Evolutionary conservation across 2,797 vertebrate species (phyloP).

Genomic region (Notamacropus eugenii): DNA sequence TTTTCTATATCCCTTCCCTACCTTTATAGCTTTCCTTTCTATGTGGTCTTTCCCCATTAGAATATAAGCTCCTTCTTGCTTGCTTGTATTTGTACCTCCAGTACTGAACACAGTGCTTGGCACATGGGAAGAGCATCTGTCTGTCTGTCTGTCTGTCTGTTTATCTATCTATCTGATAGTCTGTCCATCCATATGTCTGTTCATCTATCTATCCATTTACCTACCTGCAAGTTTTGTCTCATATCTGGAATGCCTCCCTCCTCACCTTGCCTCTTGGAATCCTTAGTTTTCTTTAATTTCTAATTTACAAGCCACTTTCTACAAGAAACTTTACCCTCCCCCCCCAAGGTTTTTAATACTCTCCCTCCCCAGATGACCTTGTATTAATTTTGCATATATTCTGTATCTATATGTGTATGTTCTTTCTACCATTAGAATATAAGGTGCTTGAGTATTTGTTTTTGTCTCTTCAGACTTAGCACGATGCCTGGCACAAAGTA

Average conservation of each 20-base stretch:
- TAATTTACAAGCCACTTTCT: not conserved
- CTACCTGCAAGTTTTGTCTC: not conserved
- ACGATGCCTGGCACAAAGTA: not conserved
- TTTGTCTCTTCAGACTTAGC: not conserved
- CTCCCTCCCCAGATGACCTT: not conserved
- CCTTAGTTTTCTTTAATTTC: not conserved
- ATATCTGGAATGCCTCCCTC: not conserved
- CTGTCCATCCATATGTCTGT: not conserved
- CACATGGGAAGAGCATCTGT: not conserved
- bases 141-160: not conserved
- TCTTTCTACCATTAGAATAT: not conserved
- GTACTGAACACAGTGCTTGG: not conserved
- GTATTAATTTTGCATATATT: not conserved
- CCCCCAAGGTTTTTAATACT: not conserved
- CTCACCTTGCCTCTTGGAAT: not conserved
- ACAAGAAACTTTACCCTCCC: not conserved
- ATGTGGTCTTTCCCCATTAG: not conserved
- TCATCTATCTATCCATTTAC: not conserved
- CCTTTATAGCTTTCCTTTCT: not conserved
- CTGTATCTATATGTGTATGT: not conserved
- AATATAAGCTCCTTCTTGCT: not conserved
- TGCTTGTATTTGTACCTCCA: not conserved
- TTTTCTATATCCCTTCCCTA: not conserved
- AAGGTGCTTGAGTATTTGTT: not conserved
- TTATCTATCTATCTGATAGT: not conserved